Conservation (phyloP, 2,797 vertebrate genomes). For the Mormyrops boulengeri region DNA sequence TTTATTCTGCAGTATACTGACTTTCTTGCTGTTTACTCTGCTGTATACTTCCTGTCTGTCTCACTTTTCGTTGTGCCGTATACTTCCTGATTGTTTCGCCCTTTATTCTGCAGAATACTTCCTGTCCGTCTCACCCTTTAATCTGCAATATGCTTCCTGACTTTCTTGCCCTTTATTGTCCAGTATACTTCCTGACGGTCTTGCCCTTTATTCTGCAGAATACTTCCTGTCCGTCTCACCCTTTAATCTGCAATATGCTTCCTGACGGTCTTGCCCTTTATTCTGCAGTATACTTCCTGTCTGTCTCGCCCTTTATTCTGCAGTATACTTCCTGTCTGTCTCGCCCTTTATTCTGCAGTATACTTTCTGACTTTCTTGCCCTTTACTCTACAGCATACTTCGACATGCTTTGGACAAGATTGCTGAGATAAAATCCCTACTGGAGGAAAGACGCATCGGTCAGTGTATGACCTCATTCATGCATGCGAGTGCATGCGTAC, state of each 20-base stretch:
- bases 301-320: not conserved
- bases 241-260: no score
- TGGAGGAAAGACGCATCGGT: conserved; percentile 87
- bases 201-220: no score
- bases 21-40: not conserved
- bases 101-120: not conserved
- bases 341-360: not conserved
- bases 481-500: not conserved
- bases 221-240: no score
- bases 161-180: not conserved
- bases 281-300: not conserved
- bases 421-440: conserved; percentile 81
- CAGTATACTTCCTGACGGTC: no score
- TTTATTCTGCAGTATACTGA: not conserved
- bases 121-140: not conserved
- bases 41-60: conserved; percentile 62
- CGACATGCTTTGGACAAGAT: conserved; percentile 82
- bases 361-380: not conserved
- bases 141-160: conserved; percentile 57
- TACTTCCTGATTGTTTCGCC: not conserved
- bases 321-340: not conserved
- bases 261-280: not conserved
- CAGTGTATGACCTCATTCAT: conserved; percentile 36
- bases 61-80: not conserved
- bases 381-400: conserved; percentile 63